Evolutionary conservation across 2,113 vertebrate genomes (phyloP).

Genomic region (Neotragus pygmaeus): DNA sequence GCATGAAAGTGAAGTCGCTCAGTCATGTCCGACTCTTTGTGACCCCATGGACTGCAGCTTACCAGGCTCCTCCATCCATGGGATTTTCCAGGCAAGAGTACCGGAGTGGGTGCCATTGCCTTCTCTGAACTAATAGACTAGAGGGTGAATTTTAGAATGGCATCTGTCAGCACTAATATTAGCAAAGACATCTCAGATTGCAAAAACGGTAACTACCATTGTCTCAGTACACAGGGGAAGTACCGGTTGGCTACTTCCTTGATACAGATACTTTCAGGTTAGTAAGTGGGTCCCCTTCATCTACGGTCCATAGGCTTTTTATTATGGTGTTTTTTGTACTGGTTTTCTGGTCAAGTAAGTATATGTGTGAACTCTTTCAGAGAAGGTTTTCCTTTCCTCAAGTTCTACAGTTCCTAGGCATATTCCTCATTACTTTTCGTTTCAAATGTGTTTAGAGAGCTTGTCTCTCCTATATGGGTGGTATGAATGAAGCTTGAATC

Average conservation of each 20-base stretch:
- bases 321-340: background rate
- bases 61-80: too few relatives aligned
- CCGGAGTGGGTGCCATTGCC: too few relatives aligned
- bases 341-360: background rate
- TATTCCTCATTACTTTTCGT: background rate
- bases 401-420: too few relatives aligned
- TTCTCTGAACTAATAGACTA: background rate
- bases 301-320: background rate
- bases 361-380: background rate
- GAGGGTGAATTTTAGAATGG: background rate
- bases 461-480: background rate
- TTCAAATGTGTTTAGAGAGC: background rate
- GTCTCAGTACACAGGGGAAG: background rate
- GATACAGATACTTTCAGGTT: background rate
- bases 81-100: too few relatives aligned
- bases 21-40: fast-evolving
- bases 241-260: background rate
- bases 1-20: too few relatives aligned
- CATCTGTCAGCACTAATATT: background rate
- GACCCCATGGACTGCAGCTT: too few relatives aligned
- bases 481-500: background rate
- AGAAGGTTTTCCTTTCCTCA: background rate
- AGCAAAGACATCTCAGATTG: background rate
- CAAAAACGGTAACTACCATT: background rate
- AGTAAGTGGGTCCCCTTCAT: background rate